Evolutionary conservation across 1,140 invertebrate species (phyloP), one percentile per base, ranked within the genome.

Genomic region (Monochamus saltuarius): DNA sequence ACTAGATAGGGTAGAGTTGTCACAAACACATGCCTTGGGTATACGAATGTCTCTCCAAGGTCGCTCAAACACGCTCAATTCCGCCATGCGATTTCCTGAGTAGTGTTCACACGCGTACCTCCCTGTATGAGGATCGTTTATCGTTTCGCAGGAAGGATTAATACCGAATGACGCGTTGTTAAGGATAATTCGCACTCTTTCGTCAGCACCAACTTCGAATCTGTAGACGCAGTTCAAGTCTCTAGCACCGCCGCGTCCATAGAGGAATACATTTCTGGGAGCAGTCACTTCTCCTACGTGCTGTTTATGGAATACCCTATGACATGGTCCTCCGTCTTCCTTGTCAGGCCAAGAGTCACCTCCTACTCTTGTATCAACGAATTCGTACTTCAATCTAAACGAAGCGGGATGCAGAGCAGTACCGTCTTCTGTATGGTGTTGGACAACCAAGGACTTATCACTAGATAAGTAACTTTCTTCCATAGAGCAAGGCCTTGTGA

Each of bases 391-490:
- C 35, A 88, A 70, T 35, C 82, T 78, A 68, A 87, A 88, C 19
- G 82, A 78, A 1, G 86, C 81, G 7, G 86, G 87, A 68, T 87
- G 85, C 3, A 87, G 79, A 16, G 86, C 87, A 7, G 86, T 88
- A 17, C 86, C 86, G 55, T 83, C 76, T 70, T 83, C 72, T 56
- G 83, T 78, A 75, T 83, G 71, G 74, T 82, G 68, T 74, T 81
- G 55, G 59, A 81, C 57, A 68, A 75, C 43, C 46, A 88, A 73
- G 57, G 80, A 81, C 1, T 81, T 76, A 1, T 85, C 84, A 0
- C 81, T 80, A 1, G 90, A 91, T 9, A 93, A 81, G 73, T 93
- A 92, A 61, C 89, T 91, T 73, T 94, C 90, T 4, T 88, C 83
- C 0, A 80, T 73, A 11, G 84, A 82, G 66, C 91, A 93, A 0